phyloP scores from a whole-genome alignment of 2,113 vertebrate species.

The Sylvietta virens region DNA sequence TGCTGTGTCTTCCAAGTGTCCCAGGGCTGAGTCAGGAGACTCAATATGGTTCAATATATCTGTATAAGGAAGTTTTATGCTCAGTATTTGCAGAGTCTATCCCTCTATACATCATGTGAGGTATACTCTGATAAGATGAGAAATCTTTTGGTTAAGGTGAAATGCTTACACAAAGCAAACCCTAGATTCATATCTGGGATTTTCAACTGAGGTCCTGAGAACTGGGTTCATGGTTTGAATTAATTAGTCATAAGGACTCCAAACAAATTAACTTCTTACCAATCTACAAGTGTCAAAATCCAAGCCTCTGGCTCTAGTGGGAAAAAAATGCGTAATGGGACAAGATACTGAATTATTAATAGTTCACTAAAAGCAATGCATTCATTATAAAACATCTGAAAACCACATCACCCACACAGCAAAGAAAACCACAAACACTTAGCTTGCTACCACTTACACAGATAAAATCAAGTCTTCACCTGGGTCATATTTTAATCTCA shows the following conservation, averaged over 20 bases:
- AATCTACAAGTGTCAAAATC: background rate
- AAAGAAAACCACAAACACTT: slow-evolving; percentile 58
- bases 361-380: background rate
- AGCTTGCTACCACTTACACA: slow-evolving; percentile 77
- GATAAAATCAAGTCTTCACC: slow-evolving; percentile 75
- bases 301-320: background rate
- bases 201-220: background rate
- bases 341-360: background rate
- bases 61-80: background rate
- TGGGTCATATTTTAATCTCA: slow-evolving; percentile 71
- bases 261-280: background rate
- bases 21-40: background rate
- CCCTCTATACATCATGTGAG: background rate
- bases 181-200: background rate
- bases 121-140: background rate
- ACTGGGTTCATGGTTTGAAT: background rate
- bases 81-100: background rate
- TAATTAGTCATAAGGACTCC: background rate
- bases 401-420: slow-evolving; percentile 53
- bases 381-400: slow-evolving; percentile 21
- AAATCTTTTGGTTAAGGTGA: background rate
- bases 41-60: background rate
- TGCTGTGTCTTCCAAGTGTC: background rate
- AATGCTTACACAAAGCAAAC: background rate
- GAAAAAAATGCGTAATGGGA: background rate